Evolutionary conservation across 2,888 invertebrate species (phyloP).

Genomic region (Tupiocoris notatus): DNA sequence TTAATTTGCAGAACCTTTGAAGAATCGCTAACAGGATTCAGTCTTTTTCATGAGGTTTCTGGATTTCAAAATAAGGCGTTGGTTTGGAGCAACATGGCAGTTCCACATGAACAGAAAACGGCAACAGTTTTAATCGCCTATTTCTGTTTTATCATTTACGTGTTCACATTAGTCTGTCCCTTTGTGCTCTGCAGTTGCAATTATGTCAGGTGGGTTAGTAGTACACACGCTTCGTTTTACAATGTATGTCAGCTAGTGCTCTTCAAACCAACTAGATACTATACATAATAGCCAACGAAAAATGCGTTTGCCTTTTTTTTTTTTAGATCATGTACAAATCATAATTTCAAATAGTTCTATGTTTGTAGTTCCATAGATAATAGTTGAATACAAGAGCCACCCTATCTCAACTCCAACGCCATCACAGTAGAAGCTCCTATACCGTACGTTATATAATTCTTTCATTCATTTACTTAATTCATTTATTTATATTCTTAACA

Average conservation of each 20-base stretch:
- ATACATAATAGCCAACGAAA: conserved; percentile 26
- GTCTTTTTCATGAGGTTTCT: conserved; percentile 45
- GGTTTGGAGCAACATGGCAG: conserved; percentile 32
- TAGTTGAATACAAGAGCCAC: conserved; percentile 39
- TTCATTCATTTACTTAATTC: no score
- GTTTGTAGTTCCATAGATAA: conserved; percentile 21
- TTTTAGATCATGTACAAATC: conserved; percentile 25
- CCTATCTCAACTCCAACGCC: conserved; percentile 43
- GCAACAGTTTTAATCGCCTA: not conserved
- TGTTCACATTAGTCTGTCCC: no score
- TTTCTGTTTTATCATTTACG: conserved; percentile 10
- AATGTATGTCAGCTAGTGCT: conserved; percentile 11
- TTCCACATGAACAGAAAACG: conserved; percentile 8
- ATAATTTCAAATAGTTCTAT: conserved; percentile 29
- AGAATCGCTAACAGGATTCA: conserved; percentile 48
- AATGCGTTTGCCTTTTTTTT: conserved; percentile 25
- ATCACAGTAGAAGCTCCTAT: conserved; percentile 50
- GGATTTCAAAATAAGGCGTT: conserved; percentile 41
- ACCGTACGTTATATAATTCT: no score
- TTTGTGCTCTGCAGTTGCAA: not conserved
- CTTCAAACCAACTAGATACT: conserved; percentile 31
- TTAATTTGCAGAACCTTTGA: conserved; percentile 41
- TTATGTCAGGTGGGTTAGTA: not conserved
- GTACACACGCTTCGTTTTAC: not conserved
- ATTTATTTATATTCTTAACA: conserved; percentile 44